phyloP scores from a whole-genome alignment of 2,797 vertebrate species.

The Poliocrania exsul region DNA sequence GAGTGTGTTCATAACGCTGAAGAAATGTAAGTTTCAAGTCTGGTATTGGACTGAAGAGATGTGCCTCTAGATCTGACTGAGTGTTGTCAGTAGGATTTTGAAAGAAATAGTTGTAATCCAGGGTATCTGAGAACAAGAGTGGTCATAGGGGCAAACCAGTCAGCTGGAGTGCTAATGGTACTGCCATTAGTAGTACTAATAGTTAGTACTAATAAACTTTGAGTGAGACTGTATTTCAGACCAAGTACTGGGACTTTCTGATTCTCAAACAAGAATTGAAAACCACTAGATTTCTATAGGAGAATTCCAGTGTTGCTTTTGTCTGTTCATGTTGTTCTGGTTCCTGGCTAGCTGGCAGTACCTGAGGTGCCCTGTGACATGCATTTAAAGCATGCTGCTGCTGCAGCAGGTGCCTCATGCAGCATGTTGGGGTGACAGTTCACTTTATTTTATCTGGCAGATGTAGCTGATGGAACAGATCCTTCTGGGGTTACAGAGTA shows the following conservation, averaged over 20 bases:
- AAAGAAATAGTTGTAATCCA: not conserved
- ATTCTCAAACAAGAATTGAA: not conserved
- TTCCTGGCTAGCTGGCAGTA: not conserved
- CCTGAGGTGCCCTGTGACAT: accelerated
- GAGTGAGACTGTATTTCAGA: not conserved
- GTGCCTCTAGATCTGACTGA: accelerated
- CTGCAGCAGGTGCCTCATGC: not conserved
- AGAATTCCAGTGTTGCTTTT: not conserved
- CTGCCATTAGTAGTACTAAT: not conserved
- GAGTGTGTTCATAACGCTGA: slow-evolving; percentile 93
- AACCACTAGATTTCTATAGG: not conserved
- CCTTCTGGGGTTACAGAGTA: not conserved
- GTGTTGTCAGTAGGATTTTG: accelerated
- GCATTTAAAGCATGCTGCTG: not conserved
- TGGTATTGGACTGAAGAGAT: not conserved
- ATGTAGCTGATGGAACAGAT: not conserved
- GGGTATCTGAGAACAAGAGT: not conserved
- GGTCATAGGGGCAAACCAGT: accelerated
- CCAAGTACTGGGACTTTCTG: accelerated
- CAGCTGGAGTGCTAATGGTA: not conserved
- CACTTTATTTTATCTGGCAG: not conserved
- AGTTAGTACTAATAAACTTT: not conserved
- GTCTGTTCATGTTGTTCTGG: not conserved
- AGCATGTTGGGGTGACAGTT: accelerated
- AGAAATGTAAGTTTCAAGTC: slow-evolving; percentile 81